Conservation (phyloP, 2,888 invertebrate species). For the Tetranychus piercei region DNA sequence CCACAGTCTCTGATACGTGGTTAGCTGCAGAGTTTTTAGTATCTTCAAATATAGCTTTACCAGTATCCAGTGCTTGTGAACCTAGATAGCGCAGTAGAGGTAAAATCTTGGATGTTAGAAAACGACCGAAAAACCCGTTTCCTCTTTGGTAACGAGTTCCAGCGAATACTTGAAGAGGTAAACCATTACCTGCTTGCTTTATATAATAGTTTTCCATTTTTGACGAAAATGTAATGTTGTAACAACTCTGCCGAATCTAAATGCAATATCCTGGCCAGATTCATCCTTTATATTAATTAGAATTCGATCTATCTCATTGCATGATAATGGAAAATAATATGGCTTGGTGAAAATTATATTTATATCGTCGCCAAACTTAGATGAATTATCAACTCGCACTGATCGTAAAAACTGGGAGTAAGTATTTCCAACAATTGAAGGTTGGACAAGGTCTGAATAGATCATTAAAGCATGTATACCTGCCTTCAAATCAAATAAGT, state of each 20-base stretch:
- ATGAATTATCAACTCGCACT: neutral
- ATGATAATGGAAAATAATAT: conserved; percentile 7
- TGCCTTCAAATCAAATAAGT: neutral
- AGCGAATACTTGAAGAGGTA: neutral
- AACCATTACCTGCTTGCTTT: conserved; percentile 12
- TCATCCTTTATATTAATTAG: too few species aligned
- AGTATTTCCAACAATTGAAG: neutral
- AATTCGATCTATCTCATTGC: too few species aligned
- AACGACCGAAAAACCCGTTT: conserved; percentile 13
- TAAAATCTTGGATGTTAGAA: neutral
- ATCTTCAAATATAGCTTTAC: neutral
- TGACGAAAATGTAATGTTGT: too few species aligned
- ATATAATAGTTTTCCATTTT: neutral
- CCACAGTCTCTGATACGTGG: too few species aligned
- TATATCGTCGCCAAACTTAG: neutral
- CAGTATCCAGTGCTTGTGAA: neutral
- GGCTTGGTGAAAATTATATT: neutral
- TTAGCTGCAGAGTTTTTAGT: too few species aligned
- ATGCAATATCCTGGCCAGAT: too few species aligned
- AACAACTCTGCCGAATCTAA: too few species aligned
- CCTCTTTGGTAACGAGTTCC: conserved; percentile 14
- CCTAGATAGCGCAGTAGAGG: neutral
- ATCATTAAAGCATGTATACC: conserved; percentile 1
- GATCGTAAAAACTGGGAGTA: conserved; percentile 2
- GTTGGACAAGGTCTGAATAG: conserved; percentile 11